Base-by-base conservation (phyloP, 2,797 vertebrate species). In the Anguilla pacifica region DNA sequence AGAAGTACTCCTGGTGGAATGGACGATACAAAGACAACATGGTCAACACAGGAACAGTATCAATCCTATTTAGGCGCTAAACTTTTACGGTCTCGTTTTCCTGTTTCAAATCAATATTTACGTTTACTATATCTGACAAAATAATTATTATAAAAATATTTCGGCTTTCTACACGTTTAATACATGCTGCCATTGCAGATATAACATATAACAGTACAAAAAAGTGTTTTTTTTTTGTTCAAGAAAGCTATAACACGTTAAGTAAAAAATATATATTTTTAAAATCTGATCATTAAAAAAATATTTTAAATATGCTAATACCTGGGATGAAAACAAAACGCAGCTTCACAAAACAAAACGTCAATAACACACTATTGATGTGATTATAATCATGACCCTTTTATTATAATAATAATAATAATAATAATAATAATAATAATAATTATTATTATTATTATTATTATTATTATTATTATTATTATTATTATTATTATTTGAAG, bases 141-240 rank as follows among this genome's bases (percentile, higher is more conserved):
- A 95, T 96, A 94, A 95, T 95, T 95, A 96, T 95, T 96, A 95
- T 96, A 95, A 95, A 93, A 93, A 94, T 95, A 96, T 95, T 96
- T 94, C 92, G 90, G 92, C 91, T 94, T 94, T 92, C 93, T 31
- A n/a, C n/a, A 35, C 72, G 13, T 39, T 77, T 77, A n/a, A n/a
- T n/a, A 31, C 11, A n/a, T 13, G 35, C 35, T 77, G 15, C 35
- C n/a, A 13, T 39, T 10, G 11, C 72, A 77, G 39, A 77, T 51
- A 70, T 22, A 86, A 81, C 11, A 82, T 35, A 31, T 19, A 53
- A 13, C 51, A 53, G 11, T 53, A 13, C 51, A 9, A 53, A 53
- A 53, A 53, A 53, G 11, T 9, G 51, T 13, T 53, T 53, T 51
- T 53, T 51, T 53, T 53, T 53, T 53, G 51, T 53, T 53, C 51